Evolutionary conservation across 2,888 invertebrate genomes (phyloP), one percentile per base, ranked within the genome.

Genomic region (Tenthredo livida): DNA sequence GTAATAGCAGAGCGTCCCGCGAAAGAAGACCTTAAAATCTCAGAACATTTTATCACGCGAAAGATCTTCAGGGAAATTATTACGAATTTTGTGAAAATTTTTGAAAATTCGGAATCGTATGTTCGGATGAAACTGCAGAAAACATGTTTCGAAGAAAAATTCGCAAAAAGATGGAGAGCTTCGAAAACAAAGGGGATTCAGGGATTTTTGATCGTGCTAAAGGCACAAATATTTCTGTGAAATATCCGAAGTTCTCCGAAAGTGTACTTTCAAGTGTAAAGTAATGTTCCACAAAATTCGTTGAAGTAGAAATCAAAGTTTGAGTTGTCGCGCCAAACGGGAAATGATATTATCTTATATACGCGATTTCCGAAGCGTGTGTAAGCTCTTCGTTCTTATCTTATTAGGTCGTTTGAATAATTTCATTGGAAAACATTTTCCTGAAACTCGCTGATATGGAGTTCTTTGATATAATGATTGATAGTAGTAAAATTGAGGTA

Each of bases 351-450:
- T 17, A 33, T 33, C 33, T 4, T 7, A n/a, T 54, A 7, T n/a
- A 50, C 3, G 40, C n/a, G 43, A 17, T 73, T 43, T 40, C 21
- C 43, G n/a, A 43, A n/a, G 72, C 12, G 43, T 9, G 43, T 73
- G 43, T 25, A 72, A 43, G 2, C 29, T 43, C 40, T 43, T 72
- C 21, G 43, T 47, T 3, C 2, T 7, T 54, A 77, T 77, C 77
- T 77, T 25, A 77, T 50, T 43, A 43, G 73, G 40, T 43, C 40
- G 43, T 73, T n/a, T 77, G 54, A 77, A 77, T 29, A 29, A 54
- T 29, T 77, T 54, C 25, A 77, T 29, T 54, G 47, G 17, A 77
- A 50, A 25, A 43, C 12, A 77, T 77, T 77, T 77, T 50, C 33
- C n/a, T 29, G 15, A 25, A 77, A 54, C 9, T 15, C 33, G 9